Conservation (phyloP, 2,888 invertebrate species). For the Oscheius myriophilus region DNA sequence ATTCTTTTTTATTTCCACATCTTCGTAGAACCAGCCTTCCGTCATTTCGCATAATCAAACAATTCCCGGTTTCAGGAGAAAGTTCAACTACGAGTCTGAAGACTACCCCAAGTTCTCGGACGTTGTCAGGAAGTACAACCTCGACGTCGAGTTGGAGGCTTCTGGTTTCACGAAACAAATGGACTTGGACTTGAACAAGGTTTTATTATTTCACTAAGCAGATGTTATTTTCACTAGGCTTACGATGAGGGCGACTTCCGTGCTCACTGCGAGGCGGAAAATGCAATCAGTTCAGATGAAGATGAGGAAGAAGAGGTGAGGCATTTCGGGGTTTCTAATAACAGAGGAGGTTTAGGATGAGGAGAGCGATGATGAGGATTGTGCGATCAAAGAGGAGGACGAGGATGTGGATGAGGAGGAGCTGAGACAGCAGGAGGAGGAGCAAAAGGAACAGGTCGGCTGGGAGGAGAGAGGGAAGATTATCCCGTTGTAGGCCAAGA, state of each 20-base stretch:
- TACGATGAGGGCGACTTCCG: slow-evolving; percentile 67
- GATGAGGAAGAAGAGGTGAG: slow-evolving; percentile 15
- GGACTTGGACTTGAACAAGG: slow-evolving; percentile 65
- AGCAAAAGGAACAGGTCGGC: slow-evolving; percentile 36
- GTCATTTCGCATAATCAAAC: too few species aligned
- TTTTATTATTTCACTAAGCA: slow-evolving; percentile 17
- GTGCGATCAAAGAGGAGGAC: slow-evolving; percentile 33
- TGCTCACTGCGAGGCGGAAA: slow-evolving; percentile 56
- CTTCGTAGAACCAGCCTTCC: too few species aligned
- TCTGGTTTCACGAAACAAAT: slow-evolving; percentile 85
- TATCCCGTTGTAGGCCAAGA: slow-evolving; percentile 32
- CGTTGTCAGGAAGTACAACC: slow-evolving; percentile 77
- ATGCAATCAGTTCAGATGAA: slow-evolving; percentile 17
- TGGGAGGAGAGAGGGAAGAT: neutral
- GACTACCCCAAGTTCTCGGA: slow-evolving; percentile 73
- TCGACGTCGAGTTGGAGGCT: slow-evolving; percentile 89
- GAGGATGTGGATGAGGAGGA: slow-evolving; percentile 37
- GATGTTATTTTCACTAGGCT: slow-evolving; percentile 43
- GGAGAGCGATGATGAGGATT: slow-evolving; percentile 6
- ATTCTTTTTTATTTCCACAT: too few species aligned
- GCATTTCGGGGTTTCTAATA: neutral
- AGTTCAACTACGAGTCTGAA: slow-evolving; percentile 87
- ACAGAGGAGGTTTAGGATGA: neutral
- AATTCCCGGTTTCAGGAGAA: slow-evolving; percentile 86
- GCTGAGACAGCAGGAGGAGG: slow-evolving; percentile 35